Evolutionary conservation across 2,113 vertebrate genomes (phyloP).

Genomic region (Apeltes quadracus): DNA sequence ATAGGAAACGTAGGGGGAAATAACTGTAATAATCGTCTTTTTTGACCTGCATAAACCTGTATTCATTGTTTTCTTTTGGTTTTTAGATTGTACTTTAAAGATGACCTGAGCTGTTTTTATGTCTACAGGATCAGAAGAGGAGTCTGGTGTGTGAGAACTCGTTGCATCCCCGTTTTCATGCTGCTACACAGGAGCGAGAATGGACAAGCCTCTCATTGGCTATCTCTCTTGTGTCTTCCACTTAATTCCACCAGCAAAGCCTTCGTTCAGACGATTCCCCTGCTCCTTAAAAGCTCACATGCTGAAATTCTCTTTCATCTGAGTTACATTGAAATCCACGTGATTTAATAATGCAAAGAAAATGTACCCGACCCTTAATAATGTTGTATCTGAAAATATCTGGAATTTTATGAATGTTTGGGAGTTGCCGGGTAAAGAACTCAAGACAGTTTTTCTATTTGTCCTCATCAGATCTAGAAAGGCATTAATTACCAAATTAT

Average conservation of each 20-base stretch:
- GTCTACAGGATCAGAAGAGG: conserved; percentile 88
- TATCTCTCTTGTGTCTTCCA: conserved; percentile 63
- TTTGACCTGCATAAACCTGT: background rate
- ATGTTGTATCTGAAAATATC: conserved; percentile 28
- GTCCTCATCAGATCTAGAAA: conserved; percentile 42
- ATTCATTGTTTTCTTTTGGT: background rate
- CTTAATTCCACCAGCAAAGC: conserved; percentile 77
- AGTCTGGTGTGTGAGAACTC: conserved; percentile 87
- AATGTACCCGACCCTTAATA: background rate
- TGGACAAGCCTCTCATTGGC: conserved; percentile 71
- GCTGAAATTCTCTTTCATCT: conserved; percentile 17
- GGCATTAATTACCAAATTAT: conserved; percentile 40
- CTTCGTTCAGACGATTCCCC: conserved; percentile 59
- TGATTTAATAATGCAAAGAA: conserved; percentile 16
- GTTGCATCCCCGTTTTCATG: conserved; percentile 77
- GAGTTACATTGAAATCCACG: conserved; percentile 7
- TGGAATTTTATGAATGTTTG: conserved; percentile 28
- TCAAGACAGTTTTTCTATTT: conserved; percentile 31
- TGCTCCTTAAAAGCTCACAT: conserved; percentile 55
- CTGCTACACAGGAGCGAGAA: conserved; percentile 80
- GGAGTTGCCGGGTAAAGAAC: conserved; percentile 43
- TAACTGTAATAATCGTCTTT: background rate
- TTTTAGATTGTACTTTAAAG: background rate
- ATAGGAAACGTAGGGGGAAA: background rate
- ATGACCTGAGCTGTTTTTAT: conserved; percentile 59